phyloP scores from a whole-genome alignment of 2,797 vertebrate genomes.

The Notamacropus eugenii region DNA sequence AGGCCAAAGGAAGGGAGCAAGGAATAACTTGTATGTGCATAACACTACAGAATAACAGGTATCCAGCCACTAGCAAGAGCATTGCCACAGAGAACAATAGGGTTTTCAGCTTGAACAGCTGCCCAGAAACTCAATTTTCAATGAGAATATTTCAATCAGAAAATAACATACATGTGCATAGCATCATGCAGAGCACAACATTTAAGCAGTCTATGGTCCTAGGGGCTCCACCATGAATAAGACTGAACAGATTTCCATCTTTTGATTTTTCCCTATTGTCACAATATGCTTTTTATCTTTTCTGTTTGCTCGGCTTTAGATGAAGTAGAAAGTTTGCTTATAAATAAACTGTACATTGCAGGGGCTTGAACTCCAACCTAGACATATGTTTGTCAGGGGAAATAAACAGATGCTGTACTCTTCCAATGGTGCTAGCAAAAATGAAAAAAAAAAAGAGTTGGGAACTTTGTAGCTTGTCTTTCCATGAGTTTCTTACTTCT shows the following conservation, averaged over 20 bases:
- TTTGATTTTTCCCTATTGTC: conserved; percentile 12
- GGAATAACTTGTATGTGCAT: neutral
- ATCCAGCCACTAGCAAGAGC: conserved; percentile 1
- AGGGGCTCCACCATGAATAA: neutral
- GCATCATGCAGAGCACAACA: neutral
- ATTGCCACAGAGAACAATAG: neutral
- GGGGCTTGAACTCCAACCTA: conserved; percentile 1
- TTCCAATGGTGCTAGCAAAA: neutral
- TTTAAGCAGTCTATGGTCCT: neutral
- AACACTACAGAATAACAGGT: neutral
- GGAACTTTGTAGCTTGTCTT: neutral
- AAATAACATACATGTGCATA: neutral
- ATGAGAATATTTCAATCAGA: neutral
- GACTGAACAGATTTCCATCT: conserved; percentile 9
- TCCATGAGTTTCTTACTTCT: neutral
- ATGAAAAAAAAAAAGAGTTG: neutral
- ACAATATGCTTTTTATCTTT: neutral
- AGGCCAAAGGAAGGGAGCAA: conserved; percentile 16
- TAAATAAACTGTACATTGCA: neutral
- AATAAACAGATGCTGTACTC: neutral
- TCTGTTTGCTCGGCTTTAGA: conserved; percentile 37
- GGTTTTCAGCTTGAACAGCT: neutral
- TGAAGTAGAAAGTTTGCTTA: conserved; percentile 28
- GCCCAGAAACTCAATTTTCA: conserved; percentile 10
- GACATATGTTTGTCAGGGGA: neutral